phyloP scores from a whole-genome alignment of 2,888 invertebrate species.

The Caenorhabditis macrosperma region DNA sequence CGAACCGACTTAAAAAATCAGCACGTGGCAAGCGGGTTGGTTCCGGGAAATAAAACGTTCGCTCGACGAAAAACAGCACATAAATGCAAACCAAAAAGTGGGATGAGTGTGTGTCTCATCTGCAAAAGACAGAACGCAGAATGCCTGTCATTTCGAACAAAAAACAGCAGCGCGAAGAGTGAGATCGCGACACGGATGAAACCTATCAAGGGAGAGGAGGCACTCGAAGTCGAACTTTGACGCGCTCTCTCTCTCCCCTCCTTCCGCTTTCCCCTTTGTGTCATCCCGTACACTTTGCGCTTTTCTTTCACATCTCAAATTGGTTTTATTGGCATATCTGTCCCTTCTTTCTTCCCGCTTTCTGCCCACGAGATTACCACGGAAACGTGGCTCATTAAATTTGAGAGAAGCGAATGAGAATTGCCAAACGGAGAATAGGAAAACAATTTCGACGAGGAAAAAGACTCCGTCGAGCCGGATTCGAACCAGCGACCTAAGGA shows the following conservation, averaged over 20 bases:
- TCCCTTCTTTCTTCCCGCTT: not conserved
- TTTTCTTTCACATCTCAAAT: conserved; percentile 19
- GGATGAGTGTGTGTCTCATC: conserved; percentile 8
- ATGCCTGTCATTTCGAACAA: not conserved
- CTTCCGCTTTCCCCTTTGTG: conserved; percentile 19
- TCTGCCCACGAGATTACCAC: not conserved
- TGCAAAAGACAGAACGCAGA: conserved; percentile 27
- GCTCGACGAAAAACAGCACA: not conserved
- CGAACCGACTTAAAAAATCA: too few species aligned
- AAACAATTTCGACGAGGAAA: too few species aligned
- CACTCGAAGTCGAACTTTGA: conserved; percentile 50
- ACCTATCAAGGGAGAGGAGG: conserved; percentile 37
- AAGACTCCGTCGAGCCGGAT: conserved; percentile 68
- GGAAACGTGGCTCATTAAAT: not conserved
- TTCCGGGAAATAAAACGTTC: not conserved
- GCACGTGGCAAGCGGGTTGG: too few species aligned
- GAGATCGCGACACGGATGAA: conserved; percentile 14
- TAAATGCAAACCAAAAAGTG: not conserved
- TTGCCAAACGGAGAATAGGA: not conserved
- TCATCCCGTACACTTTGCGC: conserved; percentile 1
- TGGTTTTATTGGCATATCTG: conserved; percentile 14
- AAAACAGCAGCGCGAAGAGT: not conserved
- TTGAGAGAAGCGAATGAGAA: not conserved
- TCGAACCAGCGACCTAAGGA: conserved; percentile 73
- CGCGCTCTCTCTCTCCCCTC: conserved; percentile 18